Percentiles rank a stretch among this genome's conserved stretches.
Conservation (phyloP, 2,113 vertebrate species). For the Alethe diademata region DNA sequence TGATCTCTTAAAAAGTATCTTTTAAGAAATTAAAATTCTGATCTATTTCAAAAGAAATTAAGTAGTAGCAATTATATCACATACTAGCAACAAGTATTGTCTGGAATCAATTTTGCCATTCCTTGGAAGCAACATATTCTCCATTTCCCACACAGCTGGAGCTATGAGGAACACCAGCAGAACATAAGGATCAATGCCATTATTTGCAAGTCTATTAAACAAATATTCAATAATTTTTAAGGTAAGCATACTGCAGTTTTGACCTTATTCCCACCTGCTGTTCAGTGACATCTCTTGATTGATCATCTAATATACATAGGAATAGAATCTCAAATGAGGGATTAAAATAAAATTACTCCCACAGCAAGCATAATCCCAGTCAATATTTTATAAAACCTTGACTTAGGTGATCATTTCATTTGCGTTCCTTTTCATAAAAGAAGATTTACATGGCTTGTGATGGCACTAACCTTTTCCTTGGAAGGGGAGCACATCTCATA, state of each 20-base stretch:
- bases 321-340: conserved; percentile 63
- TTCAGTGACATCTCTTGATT: conserved; percentile 53
- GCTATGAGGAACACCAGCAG: not conserved
- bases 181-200: not conserved
- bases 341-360: conserved; percentile 73
- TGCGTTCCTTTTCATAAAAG: conserved; percentile 69
- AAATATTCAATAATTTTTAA: conserved; percentile 50
- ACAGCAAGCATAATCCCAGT: conserved; percentile 59
- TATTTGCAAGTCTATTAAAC: conserved; percentile 60
- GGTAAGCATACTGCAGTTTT: conserved; percentile 60
- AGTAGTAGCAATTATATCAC: not conserved
- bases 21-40: not conserved
- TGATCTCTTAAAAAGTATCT: not conserved
- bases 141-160: not conserved
- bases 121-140: not conserved
- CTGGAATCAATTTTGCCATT: not conserved
- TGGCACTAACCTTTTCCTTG: conserved; percentile 65
- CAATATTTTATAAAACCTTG: conserved; percentile 71
- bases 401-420: conserved; percentile 62
- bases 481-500: conserved; percentile 47
- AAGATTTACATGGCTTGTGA: conserved; percentile 66
- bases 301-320: conserved; percentile 54
- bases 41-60: not conserved
- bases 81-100: not conserved
- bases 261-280: conserved; percentile 62